Evolutionary conservation across 2,888 invertebrate genomes (phyloP).

Genomic region (Acholoe squamosa): DNA sequence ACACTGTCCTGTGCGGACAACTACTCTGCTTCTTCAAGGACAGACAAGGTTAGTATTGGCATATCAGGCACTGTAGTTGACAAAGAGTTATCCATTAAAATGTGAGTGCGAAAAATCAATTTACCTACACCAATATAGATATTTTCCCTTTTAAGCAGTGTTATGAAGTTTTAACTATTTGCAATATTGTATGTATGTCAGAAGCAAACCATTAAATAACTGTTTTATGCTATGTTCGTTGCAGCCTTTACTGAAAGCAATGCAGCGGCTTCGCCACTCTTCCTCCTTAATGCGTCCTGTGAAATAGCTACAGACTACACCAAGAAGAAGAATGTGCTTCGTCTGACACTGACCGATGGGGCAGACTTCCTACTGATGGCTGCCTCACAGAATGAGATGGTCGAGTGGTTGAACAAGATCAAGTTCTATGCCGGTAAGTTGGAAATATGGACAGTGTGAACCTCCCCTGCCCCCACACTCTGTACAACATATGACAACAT

Average conservation of each 20-base stretch:
- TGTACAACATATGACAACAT: too few species aligned
- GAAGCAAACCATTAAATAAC: too few species aligned
- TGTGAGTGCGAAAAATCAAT: too few species aligned
- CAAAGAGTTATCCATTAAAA: too few species aligned
- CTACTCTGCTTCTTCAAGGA: slow-evolving; percentile 98
- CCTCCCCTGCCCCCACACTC: slow-evolving; percentile 4
- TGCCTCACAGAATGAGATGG: slow-evolving; percentile 89
- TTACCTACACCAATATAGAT: too few species aligned
- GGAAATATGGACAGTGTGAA: not conserved
- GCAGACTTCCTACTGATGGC: slow-evolving; percentile 96
- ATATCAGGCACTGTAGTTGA: too few species aligned
- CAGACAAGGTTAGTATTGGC: slow-evolving; percentile 87
- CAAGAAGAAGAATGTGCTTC: slow-evolving; percentile 93
- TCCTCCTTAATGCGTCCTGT: slow-evolving; percentile 90
- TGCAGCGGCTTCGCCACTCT: slow-evolving; percentile 93
- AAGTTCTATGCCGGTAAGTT: slow-evolving; percentile 91
- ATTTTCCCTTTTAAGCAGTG: too few species aligned
- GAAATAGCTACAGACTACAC: slow-evolving; percentile 95
- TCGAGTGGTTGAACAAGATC: slow-evolving; percentile 95
- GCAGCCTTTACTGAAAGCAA: slow-evolving; percentile 92
- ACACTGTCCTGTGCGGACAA: slow-evolving; percentile 97
- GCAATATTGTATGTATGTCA: too few species aligned
- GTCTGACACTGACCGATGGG: slow-evolving; percentile 93
- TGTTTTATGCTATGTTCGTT: slow-evolving; percentile 42
- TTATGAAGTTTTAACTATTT: too few species aligned